A percentile compares a stretch with the other conserved stretches of the same genome.
These are phyloP conservation scores for Catostomus latipinnis DNA, from an alignment of 2,797 vertebrate species.

Conservation along the genomic window DNA sequence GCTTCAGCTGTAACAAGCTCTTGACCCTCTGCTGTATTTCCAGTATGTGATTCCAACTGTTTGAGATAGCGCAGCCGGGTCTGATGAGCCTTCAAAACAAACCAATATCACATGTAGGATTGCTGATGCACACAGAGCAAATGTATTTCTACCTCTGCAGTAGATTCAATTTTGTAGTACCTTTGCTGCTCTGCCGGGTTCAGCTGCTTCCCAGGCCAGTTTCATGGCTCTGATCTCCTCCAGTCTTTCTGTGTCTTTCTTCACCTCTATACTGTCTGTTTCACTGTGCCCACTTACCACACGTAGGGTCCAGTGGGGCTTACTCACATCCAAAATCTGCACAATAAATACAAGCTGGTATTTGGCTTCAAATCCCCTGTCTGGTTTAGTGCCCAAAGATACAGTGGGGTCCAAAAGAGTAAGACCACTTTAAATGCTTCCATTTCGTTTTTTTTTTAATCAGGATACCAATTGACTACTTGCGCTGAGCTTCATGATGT, in stretches of 20 bases:
- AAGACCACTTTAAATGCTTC: too few relatives aligned
- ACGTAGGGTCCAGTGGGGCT: slow-evolving; percentile 83
- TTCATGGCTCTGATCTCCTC: slow-evolving; percentile 90
- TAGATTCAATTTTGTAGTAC: slow-evolving; percentile 65
- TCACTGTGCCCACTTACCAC: slow-evolving; percentile 82
- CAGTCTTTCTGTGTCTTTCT: slow-evolving; percentile 83
- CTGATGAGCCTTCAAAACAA: slow-evolving; percentile 80
- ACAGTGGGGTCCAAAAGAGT: too few relatives aligned
- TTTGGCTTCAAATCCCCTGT: too few relatives aligned
- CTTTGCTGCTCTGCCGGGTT: slow-evolving; percentile 86
- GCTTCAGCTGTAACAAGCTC: slow-evolving; percentile 60
- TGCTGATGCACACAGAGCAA: slow-evolving; percentile 5
- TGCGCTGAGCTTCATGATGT: too few relatives aligned
- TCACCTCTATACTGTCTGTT: slow-evolving; percentile 76
- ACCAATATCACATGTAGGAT: not conserved
- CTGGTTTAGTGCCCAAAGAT: too few relatives aligned
- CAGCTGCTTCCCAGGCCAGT: slow-evolving; percentile 85
- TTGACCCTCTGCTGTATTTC: slow-evolving; percentile 42
- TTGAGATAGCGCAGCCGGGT: slow-evolving; percentile 81
- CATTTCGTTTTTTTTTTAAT: too few relatives aligned
- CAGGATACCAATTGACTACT: too few relatives aligned
- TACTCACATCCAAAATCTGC: slow-evolving; percentile 75
- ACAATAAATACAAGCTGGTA: slow-evolving; percentile 42
- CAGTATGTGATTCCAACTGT: slow-evolving; percentile 51
- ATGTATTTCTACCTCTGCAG: not conserved